A percentile compares a stretch with the other conserved stretches of the same genome.
These are phyloP conservation scores for Drosophila nasuta DNA, from an alignment of 1,140 invertebrate genomes.

Conservation along the genomic window DNA sequence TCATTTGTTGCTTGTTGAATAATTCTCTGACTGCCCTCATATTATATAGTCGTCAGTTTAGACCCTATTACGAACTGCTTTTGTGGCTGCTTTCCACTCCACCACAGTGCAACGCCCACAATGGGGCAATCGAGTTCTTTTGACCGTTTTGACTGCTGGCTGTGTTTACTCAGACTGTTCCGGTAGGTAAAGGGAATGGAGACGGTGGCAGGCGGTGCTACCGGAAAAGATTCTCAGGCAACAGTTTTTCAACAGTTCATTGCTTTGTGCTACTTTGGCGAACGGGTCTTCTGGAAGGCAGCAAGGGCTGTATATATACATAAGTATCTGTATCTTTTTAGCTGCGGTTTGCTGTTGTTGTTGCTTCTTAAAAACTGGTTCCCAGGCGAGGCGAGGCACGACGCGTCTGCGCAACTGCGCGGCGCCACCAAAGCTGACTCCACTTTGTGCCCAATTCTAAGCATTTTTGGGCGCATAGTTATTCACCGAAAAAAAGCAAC, in stretches of 20 bases:
- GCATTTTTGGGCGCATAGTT: conserved; percentile 43
- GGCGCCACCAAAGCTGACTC: conserved; percentile 50
- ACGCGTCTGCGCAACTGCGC: conserved; percentile 46
- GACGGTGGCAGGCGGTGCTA: conserved; percentile 29
- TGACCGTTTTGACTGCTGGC: conserved; percentile 31
- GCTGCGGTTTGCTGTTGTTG: conserved; percentile 29
- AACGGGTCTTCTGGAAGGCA: conserved; percentile 64
- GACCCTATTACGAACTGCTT: conserved; percentile 15
- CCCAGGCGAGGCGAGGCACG: conserved; percentile 44
- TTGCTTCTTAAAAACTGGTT: conserved; percentile 65
- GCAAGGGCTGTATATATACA: conserved; percentile 49
- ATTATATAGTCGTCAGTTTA: conserved; percentile 14
- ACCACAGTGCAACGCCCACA: conserved; percentile 68
- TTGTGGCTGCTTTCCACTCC: conserved; percentile 15
- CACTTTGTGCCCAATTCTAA: conserved; percentile 70
- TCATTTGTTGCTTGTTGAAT: background rate
- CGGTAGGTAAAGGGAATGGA: conserved; percentile 14
- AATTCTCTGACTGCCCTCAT: background rate
- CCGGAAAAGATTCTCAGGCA: conserved; percentile 80
- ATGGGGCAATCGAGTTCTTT: conserved; percentile 29
- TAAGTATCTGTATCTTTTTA: conserved; percentile 13
- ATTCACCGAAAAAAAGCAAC: conserved; percentile 54
- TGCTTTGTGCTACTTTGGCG: conserved; percentile 78
- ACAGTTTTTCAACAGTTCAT: conserved; percentile 75
- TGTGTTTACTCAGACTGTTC: conserved; percentile 69